Evolutionary conservation across 2,113 vertebrate species (phyloP), one percentile per base, ranked within the genome.

Genomic region (Empidonax traillii): DNA sequence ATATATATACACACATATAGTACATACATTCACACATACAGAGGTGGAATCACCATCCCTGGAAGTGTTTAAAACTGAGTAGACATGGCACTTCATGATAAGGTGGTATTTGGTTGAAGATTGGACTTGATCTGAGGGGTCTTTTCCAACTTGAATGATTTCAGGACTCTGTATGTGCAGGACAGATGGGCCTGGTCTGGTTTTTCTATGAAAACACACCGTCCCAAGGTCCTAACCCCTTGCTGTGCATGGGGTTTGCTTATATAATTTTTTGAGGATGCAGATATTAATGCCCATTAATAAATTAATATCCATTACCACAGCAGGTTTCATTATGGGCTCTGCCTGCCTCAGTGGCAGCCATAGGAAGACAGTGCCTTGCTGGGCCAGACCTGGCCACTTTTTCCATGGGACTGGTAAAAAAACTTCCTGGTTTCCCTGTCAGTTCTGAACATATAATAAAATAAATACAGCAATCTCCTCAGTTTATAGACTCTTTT

Each of bases 111-210:
- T 9, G 9, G 5, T 1, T 43, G 18, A 33, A 76, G 6, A 47
- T 49, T 49, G 63, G 18, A 43, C 63, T 63, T 63, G 9, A 31
- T 62, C 25, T 55, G 41, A 35, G 63, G 33, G 35, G 14, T 16
- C 12, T 69, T 83, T 55, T 77, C 49, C 25, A 49, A 11, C 27
- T 77, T 23, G 14, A 63, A 37, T 19, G 21, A 63, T 76, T 55
- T 56, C 30, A 16, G 37, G 41, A 8, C 14, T 69, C 55, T 49
- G 0, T 28, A 20, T 49, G 71, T 8, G 14, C 41, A 56, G 78
- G 96, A 84, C 92, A 96, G 58, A 94, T 95, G 96, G 94, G 89
- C 89, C 6, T 82, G 65, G 63, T 95, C 86, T 92, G 92, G 12
- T 66, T 97, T 96, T 96, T 91, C 79, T 37, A 55, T 77, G 44